Base-by-base conservation (phyloP, 1,140 invertebrate genomes). In the Bombus difficillimus region DNA sequence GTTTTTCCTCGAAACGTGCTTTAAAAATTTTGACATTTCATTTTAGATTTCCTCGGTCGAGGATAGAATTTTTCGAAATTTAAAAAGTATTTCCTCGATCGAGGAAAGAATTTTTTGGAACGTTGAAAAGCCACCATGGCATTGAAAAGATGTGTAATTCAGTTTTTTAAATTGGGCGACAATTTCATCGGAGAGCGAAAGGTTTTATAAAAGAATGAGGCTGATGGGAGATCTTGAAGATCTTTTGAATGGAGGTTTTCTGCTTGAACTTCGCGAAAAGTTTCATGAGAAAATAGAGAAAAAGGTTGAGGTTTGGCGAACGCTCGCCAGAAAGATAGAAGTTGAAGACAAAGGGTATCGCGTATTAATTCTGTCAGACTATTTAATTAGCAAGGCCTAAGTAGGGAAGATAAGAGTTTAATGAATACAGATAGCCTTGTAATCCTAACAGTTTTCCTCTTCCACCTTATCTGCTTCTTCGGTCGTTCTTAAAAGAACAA, bases 351-450 rank as follows among this genome's bases (percentile, higher is more conserved):
- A 59, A 69, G 74, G 34, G 53, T 79, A 79, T 79, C 75, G 66
- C 47, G 82, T 79, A 72, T 78, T 84, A 84, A 84, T 84, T 79
- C 68, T 57, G 75, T 43, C 47, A 15, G 66, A 79, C 82, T 84
- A 84, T 84, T 79, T 84, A 84, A 84, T 84, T 84, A 84, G 75
- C 82, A 79, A 57, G 66, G 53, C 28, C 75, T 84, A 84, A 84
- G 75, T 84, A 71, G 47, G 32, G 25, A 41, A 84, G 82, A 84
- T 84, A 84, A 79, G 66, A 79, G 66, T 84, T 84, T 84, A 84
- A 84, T 84, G 82, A 84, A 79, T 84, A 79, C 75, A 84, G 75
- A 84, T 79, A 79, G 82, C 34, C 75, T 57, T 84, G 82, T 84
- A 84, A 84, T 84, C 66, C 66, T 62, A 79, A 84, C 75, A 84